Conservation (phyloP, 1,140 invertebrate species). For the Lineus longissimus region DNA sequence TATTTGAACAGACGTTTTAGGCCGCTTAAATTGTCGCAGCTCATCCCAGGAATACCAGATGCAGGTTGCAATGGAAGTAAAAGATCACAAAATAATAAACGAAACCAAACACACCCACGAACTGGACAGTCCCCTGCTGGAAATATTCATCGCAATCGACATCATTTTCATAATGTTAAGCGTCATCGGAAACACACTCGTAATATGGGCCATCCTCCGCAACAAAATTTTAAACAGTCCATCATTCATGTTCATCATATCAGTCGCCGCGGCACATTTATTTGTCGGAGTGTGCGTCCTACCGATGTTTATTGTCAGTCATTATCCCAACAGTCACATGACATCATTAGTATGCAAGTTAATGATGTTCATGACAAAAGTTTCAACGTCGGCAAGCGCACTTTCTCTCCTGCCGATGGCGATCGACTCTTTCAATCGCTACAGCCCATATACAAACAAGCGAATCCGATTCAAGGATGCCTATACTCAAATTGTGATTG, state of each 20-base stretch:
- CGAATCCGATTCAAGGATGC: not conserved
- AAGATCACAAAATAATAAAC: not conserved
- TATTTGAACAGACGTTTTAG: no score
- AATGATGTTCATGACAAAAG: not conserved
- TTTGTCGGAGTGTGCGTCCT: not conserved
- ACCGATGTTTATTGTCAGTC: slow-evolving; percentile 4
- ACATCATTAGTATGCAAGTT: not conserved
- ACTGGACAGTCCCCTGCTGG: not conserved
- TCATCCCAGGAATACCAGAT: no score
- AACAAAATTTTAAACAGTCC: not conserved
- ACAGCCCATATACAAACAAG: not conserved
- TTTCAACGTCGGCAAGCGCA: not conserved
- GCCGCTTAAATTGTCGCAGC: no score
- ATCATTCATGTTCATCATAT: not conserved
- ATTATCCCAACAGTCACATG: not conserved
- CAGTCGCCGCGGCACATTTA: not conserved
- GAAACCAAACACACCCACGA: not conserved
- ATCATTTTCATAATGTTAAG: not conserved
- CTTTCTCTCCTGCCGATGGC: not conserved
- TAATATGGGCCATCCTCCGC: not conserved
- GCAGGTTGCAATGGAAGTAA: no score
- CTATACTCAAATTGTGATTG: not conserved
- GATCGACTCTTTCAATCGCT: not conserved
- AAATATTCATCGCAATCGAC: not conserved
- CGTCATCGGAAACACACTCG: not conserved